Base-by-base conservation (phyloP, 2,113 vertebrate genomes). In the Cavia porcellus region DNA sequence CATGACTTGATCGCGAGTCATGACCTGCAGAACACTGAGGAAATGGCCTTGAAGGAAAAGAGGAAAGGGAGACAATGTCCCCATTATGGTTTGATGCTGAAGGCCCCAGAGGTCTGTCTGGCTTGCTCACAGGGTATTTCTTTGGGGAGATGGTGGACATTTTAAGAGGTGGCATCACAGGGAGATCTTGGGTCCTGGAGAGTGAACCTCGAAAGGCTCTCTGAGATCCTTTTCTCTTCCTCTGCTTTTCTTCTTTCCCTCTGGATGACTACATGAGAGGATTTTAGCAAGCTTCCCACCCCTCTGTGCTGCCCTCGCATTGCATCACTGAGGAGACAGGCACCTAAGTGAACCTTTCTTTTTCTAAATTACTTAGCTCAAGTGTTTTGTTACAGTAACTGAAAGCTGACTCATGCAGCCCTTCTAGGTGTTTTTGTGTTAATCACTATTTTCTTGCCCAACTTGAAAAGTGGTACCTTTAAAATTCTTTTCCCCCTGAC, bases 201-300 rank as follows among this genome's bases (percentile, higher is more conserved):
- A 35, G 45, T 50, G 47, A 50, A 28, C 13, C 75, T 52, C 10
- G 38, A 1, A n/a, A 15, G 32, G 32, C 5, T 24, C 14, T 66
- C 13, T 42, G 7, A 35, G 19, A 15, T 42, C 50, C 8, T 32
- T 30, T n/a, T 1, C 38, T 68, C 81, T 91, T 38, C 38, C 28
- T 35, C n/a, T 82, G 32, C 47, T 50, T 50, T 13, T 14, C 0
- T 82, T 70, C 57, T 59, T 91, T 42, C 12, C n/a, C 81, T 57
- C 38, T 82, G 17, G 2, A 22, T 66, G 59, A 80, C 45, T 8
- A 64, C 13, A 68, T 50, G 28, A 77, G 25, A 25, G 28, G 32
- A 45, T 45, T 70, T 8, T 1, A 15, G 55, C 66, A 13, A 0
- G 1, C 12, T 24, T 8, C 7, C 1, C 52, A 10, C 9, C 32